These are phyloP conservation scores for Anoplophora glabripennis DNA, from an alignment of 1,140 invertebrate species.

Conservation along the genomic window DNA sequence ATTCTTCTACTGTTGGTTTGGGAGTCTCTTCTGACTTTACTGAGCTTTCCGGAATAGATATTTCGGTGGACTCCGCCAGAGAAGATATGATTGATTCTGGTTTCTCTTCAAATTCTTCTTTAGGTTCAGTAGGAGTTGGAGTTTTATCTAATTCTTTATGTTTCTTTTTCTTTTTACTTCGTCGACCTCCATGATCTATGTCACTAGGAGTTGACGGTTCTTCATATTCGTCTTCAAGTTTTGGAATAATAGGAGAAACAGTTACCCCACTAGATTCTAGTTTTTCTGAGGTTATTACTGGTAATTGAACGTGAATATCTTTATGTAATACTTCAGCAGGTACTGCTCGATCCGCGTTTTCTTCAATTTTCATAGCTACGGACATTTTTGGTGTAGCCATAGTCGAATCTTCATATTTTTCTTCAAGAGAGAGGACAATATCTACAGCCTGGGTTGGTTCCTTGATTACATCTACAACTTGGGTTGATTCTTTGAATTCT, in stretches of 20 bases:
- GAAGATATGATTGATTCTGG: conserved; percentile 53
- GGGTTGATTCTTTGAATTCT: conserved; percentile 11
- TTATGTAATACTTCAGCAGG: conserved; percentile 32
- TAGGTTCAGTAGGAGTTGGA: conserved; percentile 27
- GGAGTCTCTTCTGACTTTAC: conserved; percentile 52
- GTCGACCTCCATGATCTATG: conserved; percentile 47
- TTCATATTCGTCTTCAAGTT: conserved; percentile 42
- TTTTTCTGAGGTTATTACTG: conserved; percentile 20
- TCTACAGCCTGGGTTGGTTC: conserved; percentile 38
- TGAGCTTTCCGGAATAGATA: conserved; percentile 53
- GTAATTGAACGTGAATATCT: conserved; percentile 40
- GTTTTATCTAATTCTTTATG: conserved; percentile 38
- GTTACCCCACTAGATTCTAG: conserved; percentile 16
- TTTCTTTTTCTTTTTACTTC: conserved; percentile 55
- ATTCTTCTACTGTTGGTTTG: conserved; percentile 53
- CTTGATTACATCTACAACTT: conserved; percentile 11
- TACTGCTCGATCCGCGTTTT: conserved; percentile 9
- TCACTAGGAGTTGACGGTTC: conserved; percentile 48
- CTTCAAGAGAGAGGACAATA: conserved; percentile 44
- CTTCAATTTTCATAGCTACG: conserved; percentile 38
- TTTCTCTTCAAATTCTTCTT: conserved; percentile 25
- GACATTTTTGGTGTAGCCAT: conserved; percentile 36
- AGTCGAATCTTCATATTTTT: conserved; percentile 35
- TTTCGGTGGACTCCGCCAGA: conserved; percentile 61
- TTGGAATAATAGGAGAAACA: conserved; percentile 39